Conservation (phyloP, 2,113 vertebrate species). For the Myiozetetes cayanensis region DNA sequence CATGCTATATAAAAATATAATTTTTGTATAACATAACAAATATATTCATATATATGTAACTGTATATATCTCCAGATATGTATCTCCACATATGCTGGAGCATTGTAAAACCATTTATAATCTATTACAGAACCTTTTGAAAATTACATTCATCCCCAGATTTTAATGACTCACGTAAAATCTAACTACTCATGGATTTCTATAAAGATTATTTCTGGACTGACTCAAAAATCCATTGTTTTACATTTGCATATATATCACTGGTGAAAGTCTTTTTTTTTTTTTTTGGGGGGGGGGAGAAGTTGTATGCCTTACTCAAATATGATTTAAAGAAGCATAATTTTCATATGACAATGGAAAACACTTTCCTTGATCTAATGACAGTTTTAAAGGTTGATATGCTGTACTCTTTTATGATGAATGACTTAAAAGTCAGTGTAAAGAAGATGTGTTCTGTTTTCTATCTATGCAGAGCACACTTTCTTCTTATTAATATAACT, state of each 20-base stretch:
- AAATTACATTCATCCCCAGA: neutral
- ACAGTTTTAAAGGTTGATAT: neutral
- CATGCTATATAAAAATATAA: conserved; percentile 1
- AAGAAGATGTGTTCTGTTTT: neutral
- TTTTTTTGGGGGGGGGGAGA: rapidly evolving
- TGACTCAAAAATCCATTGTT: neutral
- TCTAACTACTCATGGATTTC: neutral
- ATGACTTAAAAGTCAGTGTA: neutral
- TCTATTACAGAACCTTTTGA: conserved; percentile 17
- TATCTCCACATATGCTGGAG: conserved; percentile 6
- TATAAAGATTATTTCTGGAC: neutral
- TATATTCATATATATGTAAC: conserved; percentile 5
- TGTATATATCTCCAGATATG: conserved; percentile 24
- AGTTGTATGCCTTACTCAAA: neutral
- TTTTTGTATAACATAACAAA: neutral
- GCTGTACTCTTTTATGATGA: neutral
- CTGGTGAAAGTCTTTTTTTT: neutral
- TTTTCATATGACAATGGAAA: neutral
- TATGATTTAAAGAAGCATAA: neutral
- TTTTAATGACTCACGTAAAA: conserved; percentile 12
- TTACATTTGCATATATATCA: neutral
- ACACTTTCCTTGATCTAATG: neutral
- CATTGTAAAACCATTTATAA: conserved; percentile 22
- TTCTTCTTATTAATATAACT: neutral
- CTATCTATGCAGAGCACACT: neutral